These are phyloP conservation scores for Eospalax fontanierii DNA, from an alignment of 2,797 vertebrate genomes.

Conservation along the genomic window DNA sequence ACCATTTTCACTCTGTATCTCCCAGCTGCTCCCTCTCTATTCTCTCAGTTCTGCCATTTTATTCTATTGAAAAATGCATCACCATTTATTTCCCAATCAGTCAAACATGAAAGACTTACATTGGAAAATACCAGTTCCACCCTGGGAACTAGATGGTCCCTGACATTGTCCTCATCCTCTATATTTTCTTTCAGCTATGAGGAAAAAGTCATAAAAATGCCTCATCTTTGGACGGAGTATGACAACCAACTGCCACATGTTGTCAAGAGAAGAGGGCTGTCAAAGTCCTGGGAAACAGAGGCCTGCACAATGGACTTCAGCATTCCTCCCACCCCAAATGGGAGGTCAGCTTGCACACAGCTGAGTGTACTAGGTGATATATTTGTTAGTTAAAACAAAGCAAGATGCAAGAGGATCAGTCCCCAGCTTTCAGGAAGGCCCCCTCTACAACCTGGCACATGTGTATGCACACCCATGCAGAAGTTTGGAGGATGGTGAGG, in stretches of 20 bases:
- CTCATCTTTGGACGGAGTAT: slow-evolving; percentile 31
- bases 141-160: neutral
- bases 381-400: neutral
- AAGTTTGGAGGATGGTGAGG: neutral
- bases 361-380: neutral
- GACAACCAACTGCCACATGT: neutral
- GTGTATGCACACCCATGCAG: neutral
- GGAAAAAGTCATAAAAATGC: neutral
- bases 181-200: neutral
- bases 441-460: neutral
- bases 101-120: neutral
- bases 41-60: neutral
- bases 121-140: neutral
- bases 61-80: neutral
- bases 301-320: slow-evolving; percentile 38
- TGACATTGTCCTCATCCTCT: neutral
- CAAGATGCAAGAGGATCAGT: neutral
- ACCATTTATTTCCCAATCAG: neutral
- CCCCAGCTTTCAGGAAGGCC: neutral
- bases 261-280: neutral
- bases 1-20: neutral
- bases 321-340: neutral
- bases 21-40: too few species aligned
- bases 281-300: slow-evolving; percentile 2
- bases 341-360: neutral